These are phyloP conservation scores for Bostrychus sinensis DNA, from an alignment of 2,113 vertebrate species.

Conservation along the genomic window DNA sequence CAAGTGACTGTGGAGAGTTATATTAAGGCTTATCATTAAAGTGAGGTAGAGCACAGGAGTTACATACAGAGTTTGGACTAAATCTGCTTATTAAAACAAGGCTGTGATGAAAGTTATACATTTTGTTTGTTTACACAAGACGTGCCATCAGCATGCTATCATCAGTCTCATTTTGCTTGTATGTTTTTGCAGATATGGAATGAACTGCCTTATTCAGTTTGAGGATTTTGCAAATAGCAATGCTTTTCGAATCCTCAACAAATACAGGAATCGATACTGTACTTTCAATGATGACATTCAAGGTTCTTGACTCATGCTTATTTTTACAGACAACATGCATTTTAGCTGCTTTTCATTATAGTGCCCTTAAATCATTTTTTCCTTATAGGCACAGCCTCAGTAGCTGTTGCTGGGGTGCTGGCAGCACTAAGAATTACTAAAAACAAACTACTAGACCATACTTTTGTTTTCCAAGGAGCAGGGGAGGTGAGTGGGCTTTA, in stretches of 20 bases:
- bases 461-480: constrained; percentile 96
- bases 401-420: constrained; percentile 92
- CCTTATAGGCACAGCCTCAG: constrained; percentile 91
- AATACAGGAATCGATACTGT: constrained; percentile 92
- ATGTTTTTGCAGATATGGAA: constrained; percentile 84
- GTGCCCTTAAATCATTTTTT: background rate
- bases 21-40: too few relatives aligned
- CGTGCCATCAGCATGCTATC: background rate
- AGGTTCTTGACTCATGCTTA: constrained; percentile 73
- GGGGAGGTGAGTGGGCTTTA: constrained; percentile 85
- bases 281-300: constrained; percentile 99
- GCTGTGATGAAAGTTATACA: too few relatives aligned
- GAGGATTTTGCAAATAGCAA: constrained; percentile 98
- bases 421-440: constrained; percentile 93
- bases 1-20: too few relatives aligned
- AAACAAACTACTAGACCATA: constrained; percentile 89
- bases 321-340: background rate
- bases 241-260: constrained; percentile 93
- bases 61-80: too few relatives aligned
- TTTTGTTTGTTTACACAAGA: too few relatives aligned
- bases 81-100: too few relatives aligned
- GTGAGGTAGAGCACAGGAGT: too few relatives aligned
- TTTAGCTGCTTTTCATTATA: background rate
- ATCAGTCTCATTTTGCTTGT: background rate
- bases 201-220: constrained; percentile 97